Evolutionary conservation across 2,797 vertebrate genomes (phyloP).

Genomic region (Malacoraja senta): DNA sequence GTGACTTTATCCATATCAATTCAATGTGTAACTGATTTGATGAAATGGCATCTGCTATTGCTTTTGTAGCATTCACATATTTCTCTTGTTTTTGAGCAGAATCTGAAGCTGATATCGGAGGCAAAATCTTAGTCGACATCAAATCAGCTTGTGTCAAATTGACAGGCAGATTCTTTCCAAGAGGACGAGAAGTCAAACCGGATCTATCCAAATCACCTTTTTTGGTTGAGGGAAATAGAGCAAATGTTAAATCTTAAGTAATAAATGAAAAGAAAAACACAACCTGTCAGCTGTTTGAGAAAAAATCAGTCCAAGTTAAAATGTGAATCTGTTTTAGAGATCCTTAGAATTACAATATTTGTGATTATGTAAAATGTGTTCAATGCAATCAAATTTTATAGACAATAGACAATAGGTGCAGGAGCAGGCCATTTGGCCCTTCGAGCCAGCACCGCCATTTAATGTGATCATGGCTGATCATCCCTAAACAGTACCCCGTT

Average conservation of each 20-base stretch:
- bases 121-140: constrained; percentile 2
- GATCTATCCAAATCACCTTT: not conserved
- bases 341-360: not conserved
- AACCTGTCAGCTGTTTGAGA: not conserved
- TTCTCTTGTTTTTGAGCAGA: constrained; percentile 14
- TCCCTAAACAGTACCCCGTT: too few species aligned
- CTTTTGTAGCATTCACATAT: not conserved
- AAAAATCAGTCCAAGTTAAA: not conserved
- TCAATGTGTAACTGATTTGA: constrained; percentile 25
- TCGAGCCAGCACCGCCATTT: too few species aligned
- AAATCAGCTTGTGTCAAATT: constrained; percentile 19
- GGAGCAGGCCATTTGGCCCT: too few species aligned
- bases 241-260: not conserved
- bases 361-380: not conserved
- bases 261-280: not conserved
- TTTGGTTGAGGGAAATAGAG: not conserved
- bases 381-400: too few species aligned
- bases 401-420: too few species aligned
- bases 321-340: not conserved
- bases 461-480: too few species aligned
- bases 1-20: constrained; percentile 24
- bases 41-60: constrained; percentile 6
- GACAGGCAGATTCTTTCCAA: not conserved
- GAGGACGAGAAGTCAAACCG: not conserved
- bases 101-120: not conserved